Percentiles rank a stretch among this genome's conserved stretches.
Conservation (phyloP, 1,140 invertebrate genomes). For the Whitmania pigra region DNA sequence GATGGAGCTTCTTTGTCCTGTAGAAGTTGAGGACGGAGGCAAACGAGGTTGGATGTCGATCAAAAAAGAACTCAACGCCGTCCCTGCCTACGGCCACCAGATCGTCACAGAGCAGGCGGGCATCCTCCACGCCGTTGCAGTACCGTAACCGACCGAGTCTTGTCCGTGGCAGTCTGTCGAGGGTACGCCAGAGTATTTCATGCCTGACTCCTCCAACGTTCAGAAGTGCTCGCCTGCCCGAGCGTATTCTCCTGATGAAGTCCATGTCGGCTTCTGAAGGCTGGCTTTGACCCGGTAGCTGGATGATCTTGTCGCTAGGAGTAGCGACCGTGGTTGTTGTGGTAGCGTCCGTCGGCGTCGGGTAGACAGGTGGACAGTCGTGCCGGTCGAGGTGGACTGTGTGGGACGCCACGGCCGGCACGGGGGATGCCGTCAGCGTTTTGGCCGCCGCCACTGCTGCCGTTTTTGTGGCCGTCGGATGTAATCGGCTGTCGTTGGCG, state of each 20-base stretch:
- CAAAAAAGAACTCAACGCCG: constrained; percentile 95
- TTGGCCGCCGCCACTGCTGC: too few species aligned
- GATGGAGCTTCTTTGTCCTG: constrained; percentile 87
- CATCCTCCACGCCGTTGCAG: constrained; percentile 86
- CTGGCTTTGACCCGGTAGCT: too few species aligned
- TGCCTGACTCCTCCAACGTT: constrained; percentile 93
- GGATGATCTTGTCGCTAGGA: too few species aligned
- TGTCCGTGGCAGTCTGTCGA: constrained; percentile 87
- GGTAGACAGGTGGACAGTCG: too few species aligned
- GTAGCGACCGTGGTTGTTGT: too few species aligned
- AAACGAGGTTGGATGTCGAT: constrained; percentile 91
- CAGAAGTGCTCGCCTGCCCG: constrained; percentile 71
- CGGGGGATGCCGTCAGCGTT: too few species aligned
- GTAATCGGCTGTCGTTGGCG: too few species aligned
- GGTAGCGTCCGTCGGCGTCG: too few species aligned
- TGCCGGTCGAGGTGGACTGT: too few species aligned
- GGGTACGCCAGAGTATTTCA: constrained; percentile 87
- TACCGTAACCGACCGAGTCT: constrained; percentile 76
- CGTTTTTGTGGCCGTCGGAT: too few species aligned
- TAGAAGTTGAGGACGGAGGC: constrained; percentile 96
- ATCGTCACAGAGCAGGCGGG: constrained; percentile 90
- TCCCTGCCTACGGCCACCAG: constrained; percentile 72
- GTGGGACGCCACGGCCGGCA: too few species aligned
- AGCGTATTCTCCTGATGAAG: constrained; percentile 79
- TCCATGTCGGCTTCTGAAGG: constrained; percentile 58